A percentile compares a stretch with the other conserved stretches of the same genome.
Evolutionary conservation across 2,797 vertebrate genomes (phyloP).

Genomic region (Mus spretus): DNA sequence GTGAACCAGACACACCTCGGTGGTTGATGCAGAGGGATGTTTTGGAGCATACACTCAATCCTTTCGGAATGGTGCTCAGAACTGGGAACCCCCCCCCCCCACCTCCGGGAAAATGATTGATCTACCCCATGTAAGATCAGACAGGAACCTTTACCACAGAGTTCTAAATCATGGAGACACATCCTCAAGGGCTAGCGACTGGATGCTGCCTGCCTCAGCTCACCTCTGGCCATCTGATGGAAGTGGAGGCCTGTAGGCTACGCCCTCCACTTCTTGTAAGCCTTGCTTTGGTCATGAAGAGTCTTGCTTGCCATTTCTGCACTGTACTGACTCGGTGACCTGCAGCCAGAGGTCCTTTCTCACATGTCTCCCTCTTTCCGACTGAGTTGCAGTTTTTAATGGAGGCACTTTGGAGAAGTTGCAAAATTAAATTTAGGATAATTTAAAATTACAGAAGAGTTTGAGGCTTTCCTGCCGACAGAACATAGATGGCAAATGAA

Average conservation of each 20-base stretch:
- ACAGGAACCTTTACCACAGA: not conserved
- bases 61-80: conserved; percentile 5
- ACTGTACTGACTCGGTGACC: not conserved
- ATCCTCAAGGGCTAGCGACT: conserved; percentile 28
- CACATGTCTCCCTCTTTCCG: not conserved
- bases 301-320: not conserved
- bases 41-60: not conserved
- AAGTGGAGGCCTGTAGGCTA: too few relatives aligned
- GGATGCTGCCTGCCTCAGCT: not conserved
- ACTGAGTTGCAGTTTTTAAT: not conserved
- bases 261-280: not conserved
- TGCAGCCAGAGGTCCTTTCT: conserved; percentile 13
- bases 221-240: not conserved
- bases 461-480: not conserved
- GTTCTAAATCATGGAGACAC: not conserved
- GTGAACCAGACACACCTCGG: not conserved
- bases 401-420: conserved; percentile 32
- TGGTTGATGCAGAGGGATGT: not conserved
- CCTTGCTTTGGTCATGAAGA: not conserved
- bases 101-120: not conserved
- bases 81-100: not conserved
- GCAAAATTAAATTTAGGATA: conserved; percentile 47
- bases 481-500: not conserved
- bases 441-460: not conserved
- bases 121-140: not conserved